These are phyloP conservation scores for Drosophila triauraria DNA, from an alignment of 1,140 invertebrate species.

Conservation along the genomic window DNA sequence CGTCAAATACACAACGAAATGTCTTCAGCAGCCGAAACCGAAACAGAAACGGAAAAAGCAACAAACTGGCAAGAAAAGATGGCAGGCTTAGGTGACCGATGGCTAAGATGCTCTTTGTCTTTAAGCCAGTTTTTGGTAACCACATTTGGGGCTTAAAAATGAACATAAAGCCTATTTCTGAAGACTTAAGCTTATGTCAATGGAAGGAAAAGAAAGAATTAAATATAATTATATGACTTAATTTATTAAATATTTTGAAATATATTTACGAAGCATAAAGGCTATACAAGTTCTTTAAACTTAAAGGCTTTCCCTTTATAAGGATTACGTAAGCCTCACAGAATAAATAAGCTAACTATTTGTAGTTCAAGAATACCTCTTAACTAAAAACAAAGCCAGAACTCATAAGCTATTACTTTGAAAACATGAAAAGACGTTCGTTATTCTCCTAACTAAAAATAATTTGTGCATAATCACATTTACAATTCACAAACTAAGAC, in stretches of 20 bases:
- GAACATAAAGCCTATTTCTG: not conserved
- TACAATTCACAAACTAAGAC: not conserved
- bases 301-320: not conserved
- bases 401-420: not conserved
- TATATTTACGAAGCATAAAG: not conserved
- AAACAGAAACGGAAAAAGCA: slow-evolving; percentile 2
- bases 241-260: not conserved
- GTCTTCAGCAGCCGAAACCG: slow-evolving; percentile 53
- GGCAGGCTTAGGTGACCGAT: slow-evolving; percentile 5
- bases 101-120: slow-evolving; percentile 9
- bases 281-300: too few relatives aligned
- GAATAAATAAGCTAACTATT: too few relatives aligned
- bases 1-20: slow-evolving; percentile 56
- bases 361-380: too few relatives aligned
- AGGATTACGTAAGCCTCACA: not conserved
- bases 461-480: not conserved
- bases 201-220: not conserved
- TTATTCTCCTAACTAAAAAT: slow-evolving; percentile 8
- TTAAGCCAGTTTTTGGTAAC: not conserved
- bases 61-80: slow-evolving; percentile 7
- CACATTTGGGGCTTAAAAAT: not conserved
- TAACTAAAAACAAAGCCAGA: not conserved
- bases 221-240: not conserved
- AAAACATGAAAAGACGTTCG: not conserved
- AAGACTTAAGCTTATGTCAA: not conserved